Percentiles rank a stretch among this genome's conserved stretches.
Conservation (phyloP, 92 coral and sea anemone genomes). For the Nematostella vectensis region DNA sequence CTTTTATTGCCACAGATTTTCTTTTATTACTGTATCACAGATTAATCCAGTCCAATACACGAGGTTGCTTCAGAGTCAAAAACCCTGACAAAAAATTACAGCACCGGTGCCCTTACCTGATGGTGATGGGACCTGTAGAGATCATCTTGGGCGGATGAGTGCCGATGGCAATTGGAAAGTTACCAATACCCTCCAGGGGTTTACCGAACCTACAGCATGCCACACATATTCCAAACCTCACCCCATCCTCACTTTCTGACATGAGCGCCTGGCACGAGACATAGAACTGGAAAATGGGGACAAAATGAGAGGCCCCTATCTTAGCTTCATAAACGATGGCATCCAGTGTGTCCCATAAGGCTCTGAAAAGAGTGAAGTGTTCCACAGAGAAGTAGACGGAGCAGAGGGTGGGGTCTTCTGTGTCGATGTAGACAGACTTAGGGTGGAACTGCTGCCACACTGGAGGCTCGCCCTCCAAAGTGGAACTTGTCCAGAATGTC, state of each 20-base stretch:
- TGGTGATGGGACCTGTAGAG: conserved; percentile 60
- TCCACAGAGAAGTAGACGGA: conserved; percentile 85
- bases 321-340: conserved; percentile 77
- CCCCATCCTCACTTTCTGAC: conserved; percentile 80
- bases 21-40: too few relatives aligned
- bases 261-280: conserved; percentile 87
- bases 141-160: conserved; percentile 79
- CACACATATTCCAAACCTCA: conserved; percentile 80
- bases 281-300: conserved; percentile 77
- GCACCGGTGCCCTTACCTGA: conserved; percentile 72
- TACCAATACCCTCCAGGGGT: conserved; percentile 78
- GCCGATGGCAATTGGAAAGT: conserved; percentile 84
- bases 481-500: conserved; percentile 91
- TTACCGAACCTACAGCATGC: conserved; percentile 77
- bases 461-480: conserved; percentile 55
- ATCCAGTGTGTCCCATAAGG: conserved; percentile 80
- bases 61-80: too few relatives aligned
- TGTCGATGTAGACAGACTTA: conserved; percentile 45
- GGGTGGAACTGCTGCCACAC: conserved; percentile 84
- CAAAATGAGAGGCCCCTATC: conserved; percentile 73
- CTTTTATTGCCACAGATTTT: too few relatives aligned
- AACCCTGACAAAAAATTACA: too few relatives aligned
- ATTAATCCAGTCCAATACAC: too few relatives aligned
- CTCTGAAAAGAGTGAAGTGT: conserved; percentile 80
- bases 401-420: conserved; percentile 38